Conservation (phyloP, 2,113 vertebrate species). For the Salvelinus namaycush region DNA sequence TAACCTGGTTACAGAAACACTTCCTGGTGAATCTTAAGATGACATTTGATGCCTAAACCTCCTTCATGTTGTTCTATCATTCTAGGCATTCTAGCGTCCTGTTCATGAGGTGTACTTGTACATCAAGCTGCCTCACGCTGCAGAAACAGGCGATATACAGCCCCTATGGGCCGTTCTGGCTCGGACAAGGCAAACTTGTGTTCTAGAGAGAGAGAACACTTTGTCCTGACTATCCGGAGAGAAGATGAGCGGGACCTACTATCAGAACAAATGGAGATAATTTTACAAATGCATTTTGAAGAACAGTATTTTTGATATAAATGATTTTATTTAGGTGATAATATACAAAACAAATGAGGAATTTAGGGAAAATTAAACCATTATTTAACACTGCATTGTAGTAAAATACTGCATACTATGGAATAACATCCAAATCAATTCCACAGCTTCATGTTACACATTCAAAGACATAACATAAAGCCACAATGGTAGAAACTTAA, state of each 20-base stretch:
- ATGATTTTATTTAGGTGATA: neutral
- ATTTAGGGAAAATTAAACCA: neutral
- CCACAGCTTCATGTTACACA: neutral
- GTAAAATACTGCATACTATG: neutral
- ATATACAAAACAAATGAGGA: conserved; percentile 2
- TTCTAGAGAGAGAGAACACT: too few relatives aligned
- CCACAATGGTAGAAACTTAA: too few relatives aligned
- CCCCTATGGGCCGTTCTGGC: too few relatives aligned
- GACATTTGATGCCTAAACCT: too few relatives aligned
- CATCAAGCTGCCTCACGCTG: neutral
- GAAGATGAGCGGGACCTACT: neutral
- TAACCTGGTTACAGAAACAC: too few relatives aligned
- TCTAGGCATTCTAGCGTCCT: neutral
- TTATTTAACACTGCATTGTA: neutral
- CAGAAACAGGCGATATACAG: neutral
- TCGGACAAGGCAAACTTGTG: too few relatives aligned
- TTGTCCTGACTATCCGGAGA: too few relatives aligned
- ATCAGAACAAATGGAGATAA: neutral
- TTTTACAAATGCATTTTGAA: neutral
- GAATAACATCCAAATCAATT: neutral
- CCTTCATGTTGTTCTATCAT: too few relatives aligned
- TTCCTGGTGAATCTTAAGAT: too few relatives aligned
- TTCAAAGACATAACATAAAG: neutral
- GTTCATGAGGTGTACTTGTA: neutral
- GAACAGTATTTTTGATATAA: neutral